Conservation (phyloP, 1,140 invertebrate species). For the Dendroctonus ponderosae region DNA sequence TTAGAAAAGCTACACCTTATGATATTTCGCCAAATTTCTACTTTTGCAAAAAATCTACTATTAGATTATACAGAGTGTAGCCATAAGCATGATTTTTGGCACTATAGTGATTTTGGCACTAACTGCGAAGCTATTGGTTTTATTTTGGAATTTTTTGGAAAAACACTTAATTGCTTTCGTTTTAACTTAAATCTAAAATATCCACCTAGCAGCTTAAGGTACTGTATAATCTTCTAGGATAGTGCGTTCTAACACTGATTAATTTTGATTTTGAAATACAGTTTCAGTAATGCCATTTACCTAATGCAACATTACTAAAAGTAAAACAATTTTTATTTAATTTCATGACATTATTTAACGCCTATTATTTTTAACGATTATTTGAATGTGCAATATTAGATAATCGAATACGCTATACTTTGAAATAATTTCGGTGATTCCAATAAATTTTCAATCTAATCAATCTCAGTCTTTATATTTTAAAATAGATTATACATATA, state of each 20-base stretch:
- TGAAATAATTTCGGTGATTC: slow-evolving; percentile 16
- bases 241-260: slow-evolving; percentile 22
- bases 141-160: background rate
- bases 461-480: slow-evolving; percentile 44
- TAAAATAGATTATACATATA: slow-evolving; percentile 47
- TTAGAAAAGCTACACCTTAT: slow-evolving; percentile 29
- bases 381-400: no score
- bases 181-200: slow-evolving; percentile 13
- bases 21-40: slow-evolving; percentile 15
- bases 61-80: slow-evolving; percentile 23
- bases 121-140: slow-evolving; percentile 10
- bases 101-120: slow-evolving; percentile 20
- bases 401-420: background rate
- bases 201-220: background rate
- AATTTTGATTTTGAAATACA: slow-evolving; percentile 11
- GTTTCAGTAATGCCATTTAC: no score
- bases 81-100: slow-evolving; percentile 12
- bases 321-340: no score
- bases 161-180: slow-evolving; percentile 7
- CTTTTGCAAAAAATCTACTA: slow-evolving; percentile 17
- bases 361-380: no score
- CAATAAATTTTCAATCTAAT: slow-evolving; percentile 36
- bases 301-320: no score
- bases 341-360: no score
- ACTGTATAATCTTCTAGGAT: slow-evolving; percentile 5